These are phyloP conservation scores for Elephas maximus DNA, from an alignment of 2,113 vertebrate species.

Conservation along the genomic window DNA sequence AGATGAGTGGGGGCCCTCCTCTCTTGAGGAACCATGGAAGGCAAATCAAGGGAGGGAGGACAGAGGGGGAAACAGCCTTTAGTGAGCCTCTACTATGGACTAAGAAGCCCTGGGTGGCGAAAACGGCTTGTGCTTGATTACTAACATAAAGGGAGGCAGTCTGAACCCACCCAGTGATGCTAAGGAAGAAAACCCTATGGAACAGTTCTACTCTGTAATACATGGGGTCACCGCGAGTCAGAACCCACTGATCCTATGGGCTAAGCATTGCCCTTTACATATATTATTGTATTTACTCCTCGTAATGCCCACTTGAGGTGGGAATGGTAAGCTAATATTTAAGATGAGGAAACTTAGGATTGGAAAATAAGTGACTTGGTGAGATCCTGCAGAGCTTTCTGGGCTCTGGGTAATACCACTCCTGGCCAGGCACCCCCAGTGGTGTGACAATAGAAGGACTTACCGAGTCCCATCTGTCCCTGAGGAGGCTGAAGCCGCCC, in stretches of 20 bases:
- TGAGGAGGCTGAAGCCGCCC: background rate
- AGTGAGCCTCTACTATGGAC: too few relatives aligned
- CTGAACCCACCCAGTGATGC: background rate
- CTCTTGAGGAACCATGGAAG: background rate
- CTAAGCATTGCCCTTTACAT: background rate
- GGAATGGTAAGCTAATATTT: background rate
- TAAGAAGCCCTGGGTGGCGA: background rate
- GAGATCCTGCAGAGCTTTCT: background rate
- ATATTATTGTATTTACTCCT: background rate
- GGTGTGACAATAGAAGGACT: accelerated
- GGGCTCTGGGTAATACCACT: background rate
- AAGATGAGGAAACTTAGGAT: background rate
- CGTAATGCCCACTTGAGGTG: background rate
- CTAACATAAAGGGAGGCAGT: background rate
- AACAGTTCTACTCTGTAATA: background rate
- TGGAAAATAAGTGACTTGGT: background rate
- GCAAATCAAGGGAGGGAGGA: background rate
- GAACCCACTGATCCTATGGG: background rate
- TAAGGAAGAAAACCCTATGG: background rate
- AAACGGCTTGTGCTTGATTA: background rate
- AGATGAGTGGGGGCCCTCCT: background rate
- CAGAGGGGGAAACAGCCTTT: background rate
- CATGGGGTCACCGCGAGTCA: background rate
- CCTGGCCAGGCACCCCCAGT: background rate
- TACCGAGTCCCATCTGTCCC: background rate